Conservation (phyloP, 2,113 vertebrate species). For the Marcusenius ussheri region DNA sequence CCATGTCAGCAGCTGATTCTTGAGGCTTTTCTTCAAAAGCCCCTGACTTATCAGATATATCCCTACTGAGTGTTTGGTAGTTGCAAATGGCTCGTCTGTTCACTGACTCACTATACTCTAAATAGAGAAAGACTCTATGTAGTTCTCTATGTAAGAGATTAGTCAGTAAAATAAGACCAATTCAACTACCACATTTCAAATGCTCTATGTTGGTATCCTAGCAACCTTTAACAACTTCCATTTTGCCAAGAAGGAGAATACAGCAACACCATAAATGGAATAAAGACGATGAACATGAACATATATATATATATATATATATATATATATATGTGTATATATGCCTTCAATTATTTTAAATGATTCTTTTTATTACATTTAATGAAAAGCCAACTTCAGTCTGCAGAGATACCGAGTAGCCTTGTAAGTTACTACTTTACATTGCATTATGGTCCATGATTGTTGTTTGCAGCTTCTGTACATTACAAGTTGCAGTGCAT, state of each 20-base stretch:
- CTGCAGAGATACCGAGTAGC: not conserved
- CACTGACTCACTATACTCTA: not conserved
- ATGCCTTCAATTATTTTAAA: not conserved
- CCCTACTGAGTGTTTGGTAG: not conserved
- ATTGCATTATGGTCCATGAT: not conserved
- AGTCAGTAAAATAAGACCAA: not conserved
- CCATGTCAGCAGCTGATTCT: not conserved
- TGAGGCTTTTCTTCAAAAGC: not conserved
- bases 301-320: too few relatives aligned
- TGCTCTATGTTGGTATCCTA: not conserved
- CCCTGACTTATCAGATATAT: not conserved
- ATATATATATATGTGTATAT: too few relatives aligned
- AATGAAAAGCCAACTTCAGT: not conserved
- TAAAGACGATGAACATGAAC: not conserved
- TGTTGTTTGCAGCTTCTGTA: not conserved
- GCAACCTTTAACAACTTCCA: not conserved
- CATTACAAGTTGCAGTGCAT: not conserved
- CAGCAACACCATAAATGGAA: not conserved
- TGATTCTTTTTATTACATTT: not conserved
- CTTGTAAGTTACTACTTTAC: not conserved
- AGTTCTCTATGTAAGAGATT: not conserved
- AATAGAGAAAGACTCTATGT: not conserved
- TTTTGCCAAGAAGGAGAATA: not conserved
- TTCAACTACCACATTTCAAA: not conserved
- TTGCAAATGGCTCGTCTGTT: not conserved